Base-by-base conservation (phyloP, 1,140 invertebrate genomes). In the Hermatobates lingyangjiaoensis region DNA sequence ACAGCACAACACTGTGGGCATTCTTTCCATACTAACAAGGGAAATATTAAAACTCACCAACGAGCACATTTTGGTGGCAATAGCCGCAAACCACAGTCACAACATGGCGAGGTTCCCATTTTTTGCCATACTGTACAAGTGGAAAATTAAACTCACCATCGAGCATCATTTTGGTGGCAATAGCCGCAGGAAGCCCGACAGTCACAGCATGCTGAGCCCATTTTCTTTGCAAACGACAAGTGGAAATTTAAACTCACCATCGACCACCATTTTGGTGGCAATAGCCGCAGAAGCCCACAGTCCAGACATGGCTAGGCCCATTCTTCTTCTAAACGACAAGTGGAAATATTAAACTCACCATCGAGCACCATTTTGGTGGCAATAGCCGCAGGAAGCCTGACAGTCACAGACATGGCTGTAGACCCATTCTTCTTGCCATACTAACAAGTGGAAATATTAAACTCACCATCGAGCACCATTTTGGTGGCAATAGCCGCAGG, bases 381-480 rank as follows among this genome's bases (percentile, higher is more conserved):
- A 60, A 99, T 97, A 4, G 89, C 95, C 3, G 88, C 80, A 0
- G 95, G 94, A 61, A 93, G 83, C 3, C 95, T 94, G 4, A 99
- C 96, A 18, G 91, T 95, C 60, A 87, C 81, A 1, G 94, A 89
- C 96, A 99, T 98, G 3, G 95, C 96, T 0, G 92, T 95, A 62
- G 88, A 87, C 15, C 87, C 83, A 53, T 75, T 69, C 4, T 68
- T 63, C 46, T 94, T 83, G 0, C 95, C 95, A 60, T 98, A 96
- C 27, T 83, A n/a, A n/a, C n/a, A n/a, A n/a, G n/a, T n/a, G n/a
- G n/a, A n/a, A n/a, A n/a, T n/a, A n/a, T 20, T n/a, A n/a, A n/a
- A 59, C 58, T 69, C 69, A 88, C 87, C 92, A 68, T 95, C 88
- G 3, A 98, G 69, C 25, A 98, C 76, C 95, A 99, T 98, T 68